phyloP scores from a whole-genome alignment of 2,888 invertebrate species.

The Poecilus cupreus region DNA sequence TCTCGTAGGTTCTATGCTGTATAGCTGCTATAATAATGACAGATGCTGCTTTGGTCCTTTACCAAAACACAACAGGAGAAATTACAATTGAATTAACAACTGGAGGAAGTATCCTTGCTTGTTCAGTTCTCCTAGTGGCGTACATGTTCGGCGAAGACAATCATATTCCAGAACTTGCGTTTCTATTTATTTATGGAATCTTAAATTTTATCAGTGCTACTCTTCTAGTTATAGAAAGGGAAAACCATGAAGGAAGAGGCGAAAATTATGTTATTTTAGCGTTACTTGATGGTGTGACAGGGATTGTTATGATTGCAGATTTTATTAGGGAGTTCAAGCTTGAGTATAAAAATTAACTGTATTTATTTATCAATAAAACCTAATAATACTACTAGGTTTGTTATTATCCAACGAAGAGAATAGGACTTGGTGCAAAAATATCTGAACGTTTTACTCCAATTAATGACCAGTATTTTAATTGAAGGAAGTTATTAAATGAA shows the following conservation, averaged over 20 bases:
- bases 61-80: not conserved
- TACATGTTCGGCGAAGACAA: constrained; percentile 23
- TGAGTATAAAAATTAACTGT: constrained; percentile 46
- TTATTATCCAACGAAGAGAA: no score
- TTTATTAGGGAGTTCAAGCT: constrained; percentile 20
- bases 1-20: not conserved
- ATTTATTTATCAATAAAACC: not conserved
- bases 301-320: constrained; percentile 15
- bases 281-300: not conserved
- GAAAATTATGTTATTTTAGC: constrained; percentile 24
- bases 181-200: constrained; percentile 18
- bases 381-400: no score
- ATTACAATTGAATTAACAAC: not conserved
- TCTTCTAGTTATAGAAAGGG: constrained; percentile 7
- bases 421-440: no score
- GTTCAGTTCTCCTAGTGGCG: not conserved
- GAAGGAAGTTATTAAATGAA: not conserved
- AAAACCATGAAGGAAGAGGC: constrained; percentile 13
- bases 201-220: not conserved
- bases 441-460: no score
- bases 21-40: constrained; percentile 21
- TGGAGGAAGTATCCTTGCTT: not conserved
- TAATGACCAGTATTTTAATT: not conserved
- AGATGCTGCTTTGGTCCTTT: not conserved
- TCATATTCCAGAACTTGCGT: constrained; percentile 4